A percentile compares a stretch with the other conserved stretches of the same genome.
These are phyloP conservation scores for Graphium colonna DNA, from an alignment of 2,888 invertebrate species.

Conservation along the genomic window DNA sequence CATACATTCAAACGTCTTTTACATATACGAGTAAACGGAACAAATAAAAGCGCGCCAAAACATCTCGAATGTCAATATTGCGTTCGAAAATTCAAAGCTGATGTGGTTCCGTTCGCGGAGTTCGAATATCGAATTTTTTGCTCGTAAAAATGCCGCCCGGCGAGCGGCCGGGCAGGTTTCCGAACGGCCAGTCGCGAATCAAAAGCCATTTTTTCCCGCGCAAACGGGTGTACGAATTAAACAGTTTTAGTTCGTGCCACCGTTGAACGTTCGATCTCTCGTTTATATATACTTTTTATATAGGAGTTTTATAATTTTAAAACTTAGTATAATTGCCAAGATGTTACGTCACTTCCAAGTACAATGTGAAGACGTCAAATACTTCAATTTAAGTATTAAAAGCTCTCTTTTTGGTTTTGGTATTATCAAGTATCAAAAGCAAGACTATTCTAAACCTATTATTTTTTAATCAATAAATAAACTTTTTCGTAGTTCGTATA, in stretches of 20 bases:
- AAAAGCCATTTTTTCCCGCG: conserved; percentile 4
- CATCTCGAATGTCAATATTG: conserved; percentile 38
- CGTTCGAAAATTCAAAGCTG: conserved; percentile 24
- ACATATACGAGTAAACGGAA: too few species aligned
- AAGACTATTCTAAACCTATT: too few species aligned
- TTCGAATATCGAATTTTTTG: conserved; percentile 42
- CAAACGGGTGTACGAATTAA: conserved; percentile 7
- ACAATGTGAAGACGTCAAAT: too few species aligned
- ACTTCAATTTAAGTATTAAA: too few species aligned
- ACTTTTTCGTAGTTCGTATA: too few species aligned
- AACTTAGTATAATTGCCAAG: too few species aligned
- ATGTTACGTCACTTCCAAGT: too few species aligned
- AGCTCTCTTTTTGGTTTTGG: too few species aligned
- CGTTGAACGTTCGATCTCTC: neutral
- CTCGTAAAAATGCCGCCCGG: conserved; percentile 47
- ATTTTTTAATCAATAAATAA: too few species aligned
- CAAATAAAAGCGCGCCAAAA: neutral
- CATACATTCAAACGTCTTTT: neutral
- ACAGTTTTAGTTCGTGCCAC: conserved; percentile 3
- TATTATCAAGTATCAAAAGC: too few species aligned
- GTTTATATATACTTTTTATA: neutral
- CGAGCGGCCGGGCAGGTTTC: conserved; percentile 14
- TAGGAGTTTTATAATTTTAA: neutral
- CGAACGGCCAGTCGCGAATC: conserved; percentile 16
- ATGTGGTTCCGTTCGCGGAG: conserved; percentile 25